These are phyloP conservation scores for Helobdella robusta DNA, from an alignment of 2,888 invertebrate genomes.

Conservation along the genomic window DNA sequence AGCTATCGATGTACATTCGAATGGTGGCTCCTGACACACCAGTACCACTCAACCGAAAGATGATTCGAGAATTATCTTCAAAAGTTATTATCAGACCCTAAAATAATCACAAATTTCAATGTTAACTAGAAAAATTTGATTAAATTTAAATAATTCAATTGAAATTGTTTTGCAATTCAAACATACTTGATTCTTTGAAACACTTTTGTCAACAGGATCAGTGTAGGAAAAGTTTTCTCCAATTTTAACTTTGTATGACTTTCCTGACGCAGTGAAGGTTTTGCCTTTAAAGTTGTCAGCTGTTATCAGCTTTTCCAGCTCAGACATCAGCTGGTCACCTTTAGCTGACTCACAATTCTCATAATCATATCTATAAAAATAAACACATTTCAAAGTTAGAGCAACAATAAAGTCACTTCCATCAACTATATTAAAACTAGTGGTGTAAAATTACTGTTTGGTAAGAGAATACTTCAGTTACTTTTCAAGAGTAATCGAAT, in stretches of 20 bases:
- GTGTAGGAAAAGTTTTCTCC: slow-evolving; percentile 90
- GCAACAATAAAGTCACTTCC: no score
- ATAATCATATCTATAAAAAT: slow-evolving; percentile 73
- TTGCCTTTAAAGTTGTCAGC: slow-evolving; percentile 52
- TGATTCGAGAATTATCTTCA: slow-evolving; percentile 83
- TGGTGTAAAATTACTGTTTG: no score
- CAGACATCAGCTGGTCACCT: slow-evolving; percentile 79
- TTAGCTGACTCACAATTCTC: slow-evolving; percentile 83
- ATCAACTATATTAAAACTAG: no score
- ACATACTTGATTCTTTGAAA: slow-evolving; percentile 75
- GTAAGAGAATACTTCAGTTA: no score
- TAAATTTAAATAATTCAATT: not conserved
- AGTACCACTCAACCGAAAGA: slow-evolving; percentile 89
- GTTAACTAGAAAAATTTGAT: not conserved
- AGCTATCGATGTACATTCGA: slow-evolving; percentile 82
- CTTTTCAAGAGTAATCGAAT: no score
- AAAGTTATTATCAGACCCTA: slow-evolving; percentile 88
- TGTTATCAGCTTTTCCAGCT: slow-evolving; percentile 63
- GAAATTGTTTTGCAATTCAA: no score
- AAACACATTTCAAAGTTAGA: slow-evolving; percentile 2
- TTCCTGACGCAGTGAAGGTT: slow-evolving; percentile 46
- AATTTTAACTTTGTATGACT: slow-evolving; percentile 66
- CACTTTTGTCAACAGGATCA: slow-evolving; percentile 85
- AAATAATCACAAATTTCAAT: slow-evolving; percentile 32
- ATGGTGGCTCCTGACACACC: slow-evolving; percentile 97